Evolutionary conservation across 2,797 vertebrate species (phyloP).

Genomic region (Oophaga sylvatica): DNA sequence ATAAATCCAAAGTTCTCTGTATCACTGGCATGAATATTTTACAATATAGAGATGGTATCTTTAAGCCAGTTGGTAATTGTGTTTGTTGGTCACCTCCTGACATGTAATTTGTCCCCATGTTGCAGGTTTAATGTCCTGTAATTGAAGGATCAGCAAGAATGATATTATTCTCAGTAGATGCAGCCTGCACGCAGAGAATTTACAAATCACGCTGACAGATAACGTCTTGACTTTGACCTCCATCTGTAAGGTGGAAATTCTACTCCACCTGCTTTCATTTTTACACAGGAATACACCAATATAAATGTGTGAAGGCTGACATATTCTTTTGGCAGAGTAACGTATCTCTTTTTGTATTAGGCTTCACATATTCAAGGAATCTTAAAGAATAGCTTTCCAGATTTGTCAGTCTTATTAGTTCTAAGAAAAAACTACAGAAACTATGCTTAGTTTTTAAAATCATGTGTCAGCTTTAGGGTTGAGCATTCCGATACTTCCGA

Average conservation of each 20-base stretch:
- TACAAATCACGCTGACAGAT: slow-evolving; percentile 33
- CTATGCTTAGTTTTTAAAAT: too few species aligned
- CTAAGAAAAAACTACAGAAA: not conserved
- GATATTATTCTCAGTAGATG: slow-evolving; percentile 39
- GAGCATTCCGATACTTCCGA: too few species aligned
- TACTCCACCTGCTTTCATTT: not conserved
- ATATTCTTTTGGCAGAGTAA: not conserved
- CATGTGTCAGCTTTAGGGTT: too few species aligned
- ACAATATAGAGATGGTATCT: not conserved
- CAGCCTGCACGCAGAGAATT: slow-evolving; percentile 1
- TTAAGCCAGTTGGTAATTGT: not conserved
- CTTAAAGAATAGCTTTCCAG: not conserved
- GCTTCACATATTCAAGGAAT: not conserved
- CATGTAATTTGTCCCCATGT: slow-evolving; percentile 39
- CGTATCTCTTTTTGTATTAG: not conserved
- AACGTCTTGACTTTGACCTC: slow-evolving; percentile 27
- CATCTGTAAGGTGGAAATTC: slow-evolving; percentile 12
- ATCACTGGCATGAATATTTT: not conserved
- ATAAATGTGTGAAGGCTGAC: not conserved
- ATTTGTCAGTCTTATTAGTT: not conserved
- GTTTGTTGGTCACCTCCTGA: slow-evolving; percentile 11
- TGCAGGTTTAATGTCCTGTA: slow-evolving; percentile 33
- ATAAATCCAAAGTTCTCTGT: not conserved
- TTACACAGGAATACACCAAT: not conserved
- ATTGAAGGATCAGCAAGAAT: slow-evolving; percentile 50